Conservation (phyloP, 2,797 vertebrate species). For the Arnoldichthys spilopterus region DNA sequence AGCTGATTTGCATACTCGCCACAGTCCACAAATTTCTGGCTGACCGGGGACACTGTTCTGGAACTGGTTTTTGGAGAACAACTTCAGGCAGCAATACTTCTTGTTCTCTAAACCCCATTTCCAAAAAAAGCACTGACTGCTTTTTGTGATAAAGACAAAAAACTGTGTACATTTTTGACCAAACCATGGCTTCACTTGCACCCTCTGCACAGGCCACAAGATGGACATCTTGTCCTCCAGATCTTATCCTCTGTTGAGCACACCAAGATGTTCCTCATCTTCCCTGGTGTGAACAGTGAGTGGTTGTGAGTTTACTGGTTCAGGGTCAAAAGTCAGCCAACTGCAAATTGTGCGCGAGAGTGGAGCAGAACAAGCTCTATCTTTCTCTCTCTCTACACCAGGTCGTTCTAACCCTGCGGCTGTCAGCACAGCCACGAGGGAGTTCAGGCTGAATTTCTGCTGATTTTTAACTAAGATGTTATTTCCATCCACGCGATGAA, state of each 20-base stretch:
- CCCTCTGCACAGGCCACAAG: conserved; percentile 49
- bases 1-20: no score
- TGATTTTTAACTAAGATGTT: conserved; percentile 15
- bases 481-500: neutral
- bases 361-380: conserved; percentile 5
- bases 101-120: no score
- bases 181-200: conserved; percentile 4
- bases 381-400: no score
- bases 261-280: neutral
- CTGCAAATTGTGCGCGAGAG: conserved; percentile 15
- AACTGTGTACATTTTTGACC: neutral
- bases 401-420: neutral
- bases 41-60: no score
- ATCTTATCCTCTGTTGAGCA: neutral
- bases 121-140: no score
- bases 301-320: conserved; percentile 13
- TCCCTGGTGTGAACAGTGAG: neutral
- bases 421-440: conserved; percentile 9
- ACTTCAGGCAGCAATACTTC: no score
- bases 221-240: conserved; percentile 51
- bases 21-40: no score
- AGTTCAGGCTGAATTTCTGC: neutral
- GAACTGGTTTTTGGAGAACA: no score
- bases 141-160: no score
- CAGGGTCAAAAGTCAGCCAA: conserved; percentile 7